Conservation (phyloP, 2,113 vertebrate genomes). For the Chionis minor region DNA sequence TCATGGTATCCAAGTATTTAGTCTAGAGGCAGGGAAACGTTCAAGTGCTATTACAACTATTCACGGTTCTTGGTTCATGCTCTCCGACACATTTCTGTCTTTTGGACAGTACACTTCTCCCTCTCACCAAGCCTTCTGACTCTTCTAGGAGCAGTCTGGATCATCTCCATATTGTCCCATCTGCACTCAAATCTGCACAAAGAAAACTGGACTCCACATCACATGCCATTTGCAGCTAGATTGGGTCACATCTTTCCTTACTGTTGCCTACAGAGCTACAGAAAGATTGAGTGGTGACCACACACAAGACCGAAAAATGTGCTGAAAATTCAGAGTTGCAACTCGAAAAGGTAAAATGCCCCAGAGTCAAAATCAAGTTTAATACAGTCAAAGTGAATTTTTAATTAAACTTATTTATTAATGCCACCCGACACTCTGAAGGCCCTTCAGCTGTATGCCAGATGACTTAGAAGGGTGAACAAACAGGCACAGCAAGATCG, state of each 20-base stretch:
- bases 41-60: not conserved
- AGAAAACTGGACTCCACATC: not conserved
- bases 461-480: not conserved
- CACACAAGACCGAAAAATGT: not conserved
- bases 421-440: not conserved
- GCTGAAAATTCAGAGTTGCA: not conserved
- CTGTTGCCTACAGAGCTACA: not conserved
- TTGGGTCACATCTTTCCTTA: not conserved
- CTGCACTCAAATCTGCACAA: not conserved
- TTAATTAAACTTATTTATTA: not conserved
- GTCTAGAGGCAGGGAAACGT: not conserved
- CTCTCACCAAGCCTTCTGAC: not conserved
- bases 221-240: not conserved
- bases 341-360: not conserved
- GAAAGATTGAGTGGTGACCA: not conserved
- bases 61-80: not conserved
- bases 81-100: not conserved
- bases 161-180: not conserved
- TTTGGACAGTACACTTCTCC: not conserved
- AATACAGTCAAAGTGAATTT: not conserved
- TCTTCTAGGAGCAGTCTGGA: not conserved
- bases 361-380: not conserved
- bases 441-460: not conserved
- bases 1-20: not conserved
- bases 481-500: not conserved